These are phyloP conservation scores for Pandemis corylana DNA, from an alignment of 2,888 invertebrate species.

Conservation along the genomic window DNA sequence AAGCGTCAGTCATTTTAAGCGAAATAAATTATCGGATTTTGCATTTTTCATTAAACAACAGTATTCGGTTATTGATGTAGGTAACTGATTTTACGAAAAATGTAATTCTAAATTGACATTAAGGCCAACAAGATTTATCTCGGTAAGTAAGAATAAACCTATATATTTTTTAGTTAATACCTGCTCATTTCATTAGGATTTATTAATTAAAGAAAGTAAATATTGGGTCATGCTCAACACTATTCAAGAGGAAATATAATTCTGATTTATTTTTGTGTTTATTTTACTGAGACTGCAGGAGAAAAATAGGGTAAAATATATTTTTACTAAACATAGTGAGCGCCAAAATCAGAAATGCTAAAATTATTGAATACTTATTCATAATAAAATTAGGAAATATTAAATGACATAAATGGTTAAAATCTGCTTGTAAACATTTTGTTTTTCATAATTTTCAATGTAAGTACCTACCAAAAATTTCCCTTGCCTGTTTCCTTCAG, in stretches of 20 bases:
- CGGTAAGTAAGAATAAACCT: slow-evolving; percentile 21
- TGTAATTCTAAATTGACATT: slow-evolving; percentile 13
- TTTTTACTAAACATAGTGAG: neutral
- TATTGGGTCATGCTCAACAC: neutral
- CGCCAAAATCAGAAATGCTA: too few relatives aligned
- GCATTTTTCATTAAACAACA: neutral
- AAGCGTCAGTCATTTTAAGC: neutral
- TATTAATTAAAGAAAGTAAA: neutral
- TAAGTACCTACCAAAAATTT: too few relatives aligned
- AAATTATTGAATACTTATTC: neutral
- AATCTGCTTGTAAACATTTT: too few relatives aligned
- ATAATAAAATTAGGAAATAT: too few relatives aligned
- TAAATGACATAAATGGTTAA: too few relatives aligned
- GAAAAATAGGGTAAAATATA: neutral
- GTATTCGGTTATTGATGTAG: neutral
- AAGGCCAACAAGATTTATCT: slow-evolving; percentile 12
- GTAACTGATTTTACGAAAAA: neutral
- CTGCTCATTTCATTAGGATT: neutral
- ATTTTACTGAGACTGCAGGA: neutral
- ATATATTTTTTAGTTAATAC: neutral
- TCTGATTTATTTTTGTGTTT: neutral
- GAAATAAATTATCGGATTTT: neutral
- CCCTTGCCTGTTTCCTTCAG: too few relatives aligned
- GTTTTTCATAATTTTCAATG: too few relatives aligned
- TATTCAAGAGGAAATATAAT: neutral